Conservation (phyloP, 2,113 vertebrate species). For the Melanerpes aurifrons region DNA sequence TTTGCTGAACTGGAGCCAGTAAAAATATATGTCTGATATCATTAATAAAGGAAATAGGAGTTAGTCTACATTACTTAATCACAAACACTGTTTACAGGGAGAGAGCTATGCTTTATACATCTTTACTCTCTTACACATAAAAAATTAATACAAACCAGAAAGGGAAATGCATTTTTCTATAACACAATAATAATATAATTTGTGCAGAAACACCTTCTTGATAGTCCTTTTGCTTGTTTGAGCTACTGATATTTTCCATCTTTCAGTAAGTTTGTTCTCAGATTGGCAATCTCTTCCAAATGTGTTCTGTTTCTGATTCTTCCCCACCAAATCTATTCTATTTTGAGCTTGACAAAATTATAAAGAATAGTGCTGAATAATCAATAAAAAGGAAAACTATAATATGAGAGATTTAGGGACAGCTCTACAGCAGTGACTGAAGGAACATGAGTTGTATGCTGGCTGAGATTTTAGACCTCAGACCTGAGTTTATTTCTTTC, state of each 20-base stretch:
- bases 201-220: not conserved
- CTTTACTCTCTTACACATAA: not conserved
- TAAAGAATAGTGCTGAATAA: not conserved
- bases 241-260: not conserved
- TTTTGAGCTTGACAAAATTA: not conserved
- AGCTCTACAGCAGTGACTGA: not conserved
- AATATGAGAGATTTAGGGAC: not conserved
- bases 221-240: not conserved
- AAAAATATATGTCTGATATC: slow-evolving; percentile 36
- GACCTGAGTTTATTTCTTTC: not conserved
- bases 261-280: not conserved
- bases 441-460: not conserved
- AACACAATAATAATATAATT: not conserved
- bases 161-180: not conserved
- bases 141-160: not conserved
- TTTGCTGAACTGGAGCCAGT: slow-evolving; percentile 19
- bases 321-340: not conserved
- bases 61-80: slow-evolving; percentile 24
- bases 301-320: not conserved
- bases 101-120: not conserved
- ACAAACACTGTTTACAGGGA: not conserved
- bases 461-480: not conserved
- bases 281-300: not conserved
- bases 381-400: not conserved
- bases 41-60: slow-evolving; percentile 1